Conservation (phyloP, 2,888 invertebrate genomes). For the Drosophila percnosoma region DNA sequence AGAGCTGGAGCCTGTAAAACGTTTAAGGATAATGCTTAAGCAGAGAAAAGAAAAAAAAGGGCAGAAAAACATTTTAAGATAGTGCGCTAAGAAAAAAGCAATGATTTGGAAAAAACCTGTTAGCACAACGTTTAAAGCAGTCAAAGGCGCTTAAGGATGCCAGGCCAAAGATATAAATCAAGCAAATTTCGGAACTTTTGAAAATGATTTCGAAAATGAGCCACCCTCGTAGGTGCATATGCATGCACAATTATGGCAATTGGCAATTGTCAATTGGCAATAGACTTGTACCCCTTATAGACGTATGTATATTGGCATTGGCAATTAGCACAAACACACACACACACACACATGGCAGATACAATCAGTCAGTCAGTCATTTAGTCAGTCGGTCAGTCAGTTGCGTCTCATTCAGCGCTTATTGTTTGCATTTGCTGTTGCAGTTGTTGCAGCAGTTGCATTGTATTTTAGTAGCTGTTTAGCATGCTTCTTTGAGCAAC, state of each 20-base stretch:
- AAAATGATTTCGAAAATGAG: background rate
- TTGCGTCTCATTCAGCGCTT: constrained; percentile 36
- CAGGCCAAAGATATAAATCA: background rate
- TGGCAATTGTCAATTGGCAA: constrained; percentile 32
- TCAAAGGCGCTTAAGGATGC: background rate
- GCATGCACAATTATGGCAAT: background rate
- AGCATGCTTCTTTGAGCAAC: constrained; percentile 79
- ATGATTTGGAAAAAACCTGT: background rate
- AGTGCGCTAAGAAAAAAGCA: too few species aligned
- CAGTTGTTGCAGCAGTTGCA: constrained; percentile 48
- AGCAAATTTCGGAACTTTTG: background rate
- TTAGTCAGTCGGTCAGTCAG: constrained; percentile 19
- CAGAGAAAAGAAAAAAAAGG: too few species aligned
- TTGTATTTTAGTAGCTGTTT: constrained; percentile 76
- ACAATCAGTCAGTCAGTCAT: constrained; percentile 17
- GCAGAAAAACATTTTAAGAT: background rate
- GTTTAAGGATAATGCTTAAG: background rate
- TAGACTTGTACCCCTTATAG: constrained; percentile 22
- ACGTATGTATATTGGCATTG: constrained; percentile 42
- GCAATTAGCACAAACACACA: constrained; percentile 64
- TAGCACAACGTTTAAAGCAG: background rate
- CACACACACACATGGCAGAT: constrained; percentile 6
- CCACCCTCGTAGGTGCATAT: background rate
- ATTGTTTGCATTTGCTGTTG: constrained; percentile 55
- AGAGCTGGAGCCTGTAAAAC: background rate